Base-by-base conservation (phyloP, 37 sponge, comb jelly and placozoan genomes). In the Geodia barretti region DNA sequence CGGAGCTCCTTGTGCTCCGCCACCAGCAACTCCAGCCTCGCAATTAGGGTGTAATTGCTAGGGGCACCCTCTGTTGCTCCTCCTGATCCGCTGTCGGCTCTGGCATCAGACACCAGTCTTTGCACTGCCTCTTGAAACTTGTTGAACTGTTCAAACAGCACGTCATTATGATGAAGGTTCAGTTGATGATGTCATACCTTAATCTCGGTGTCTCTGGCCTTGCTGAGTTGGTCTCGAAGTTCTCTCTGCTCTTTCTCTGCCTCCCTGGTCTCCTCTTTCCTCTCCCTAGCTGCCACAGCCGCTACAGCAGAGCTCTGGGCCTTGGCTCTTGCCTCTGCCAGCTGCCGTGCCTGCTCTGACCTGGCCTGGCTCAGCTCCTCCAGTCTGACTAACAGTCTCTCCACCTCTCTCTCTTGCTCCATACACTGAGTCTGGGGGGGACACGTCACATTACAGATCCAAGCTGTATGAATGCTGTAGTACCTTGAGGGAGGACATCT, bases 401-500 rank as follows among this genome's bases (percentile, higher is more conserved):
- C 74, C 8, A 77, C 31, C 65, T 37, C 26, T 39, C 65, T 20
- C 59, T 90, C 82, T 72, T 76, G 76, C 28, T 80, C 71, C 9
- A 25, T 38, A 67, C 79, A 83, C 5, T 64, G 67, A 7, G n/a
- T 62, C 89, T 89, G 86, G 1, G 14, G 30, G 8, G 20, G 33
- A 60, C 0, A 43, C 14, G 32, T 7, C 24, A 24, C 11, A 70
- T 70, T 8, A 36, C 3, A n/a, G n/a, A n/a, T n/a, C n/a, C n/a
- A n/a, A n/a, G n/a, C n/a, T n/a, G n/a, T n/a, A n/a, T n/a, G n/a
- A n/a, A n/a, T n/a, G n/a, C n/a, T n/a, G n/a, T n/a, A n/a, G n/a
- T 39, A 91, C 92, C 79, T 79, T 91, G n/a, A 91, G 69, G 29
- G 32, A 47, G 24, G 54, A 62, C 68, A 86, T 4, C 4, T 73